Base-by-base conservation (phyloP, 2,113 vertebrate species). In the Malurus melanocephalus region DNA sequence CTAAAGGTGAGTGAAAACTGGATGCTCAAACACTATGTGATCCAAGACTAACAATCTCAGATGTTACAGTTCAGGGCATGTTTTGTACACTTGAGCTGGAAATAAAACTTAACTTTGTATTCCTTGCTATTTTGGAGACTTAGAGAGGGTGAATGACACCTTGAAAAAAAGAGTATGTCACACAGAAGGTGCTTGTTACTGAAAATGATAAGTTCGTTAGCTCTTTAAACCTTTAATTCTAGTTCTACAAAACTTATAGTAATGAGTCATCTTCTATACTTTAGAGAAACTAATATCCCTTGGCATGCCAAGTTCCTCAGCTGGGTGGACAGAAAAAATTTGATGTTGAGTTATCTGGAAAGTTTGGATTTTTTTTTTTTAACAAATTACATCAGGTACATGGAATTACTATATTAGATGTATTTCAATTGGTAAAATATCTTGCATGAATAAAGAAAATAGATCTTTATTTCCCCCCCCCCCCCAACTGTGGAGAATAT, bases 21-120 rank as follows among this genome's bases (percentile, higher is more conserved):
- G 12, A 7, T 0, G 0, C 16, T 73, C 6, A 11, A 68, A 7
- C 38, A 53, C 6, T 6, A 15, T 28, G 16, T 4, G 2, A 57
- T 83, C 21, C 45, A 15, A 42, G 30, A 48, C 45, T 10, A 45
- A 14, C 45, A 27, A 22, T 27, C 60, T 88, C 45, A 72, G 57
- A 17, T 45, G 14, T 64, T 72, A 20, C 7, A 18, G 13, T 48
- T 67, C 21, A 57, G 61, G 23, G 17, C 9, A 33, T 14, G 52
- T 87, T 62, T 87, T 52, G 24, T 57, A 5, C 65, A 33, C 26
- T 78, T 68, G 35, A 78, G 42, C 27, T 57, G 53, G 22, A 79
- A 81, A 52, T 81, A 72, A 71, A 92, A 62, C 5, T 32, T 23
- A 3, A 9, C 38, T 55, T 69, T 46, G 15, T 68, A 28, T 56